Percentiles rank a stretch among this genome's conserved stretches.
Evolutionary conservation across 2,797 vertebrate species (phyloP).

Genomic region (Leptodactylus fallax): DNA sequence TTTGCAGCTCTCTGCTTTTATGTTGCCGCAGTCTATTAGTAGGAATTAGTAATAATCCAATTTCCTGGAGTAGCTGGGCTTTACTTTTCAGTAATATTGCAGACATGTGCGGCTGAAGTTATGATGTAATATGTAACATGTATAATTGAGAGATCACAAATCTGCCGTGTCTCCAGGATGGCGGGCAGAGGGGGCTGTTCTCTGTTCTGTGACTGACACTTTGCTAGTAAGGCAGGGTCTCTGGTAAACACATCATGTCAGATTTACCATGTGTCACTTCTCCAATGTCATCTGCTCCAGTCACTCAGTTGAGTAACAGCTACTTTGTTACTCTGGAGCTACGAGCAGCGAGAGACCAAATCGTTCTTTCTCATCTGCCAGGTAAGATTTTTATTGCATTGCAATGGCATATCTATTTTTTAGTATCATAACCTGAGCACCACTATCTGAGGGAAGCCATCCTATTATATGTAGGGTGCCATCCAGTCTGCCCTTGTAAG

Average conservation of each 20-base stretch:
- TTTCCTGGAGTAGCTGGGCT: not conserved
- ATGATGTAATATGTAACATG: not conserved
- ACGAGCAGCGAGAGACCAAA: slow-evolving; percentile 49
- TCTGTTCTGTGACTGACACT: not conserved
- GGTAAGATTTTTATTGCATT: slow-evolving; percentile 53
- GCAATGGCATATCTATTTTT: not conserved
- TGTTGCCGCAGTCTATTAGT: no score
- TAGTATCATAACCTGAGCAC: no score
- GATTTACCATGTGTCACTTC: slow-evolving; percentile 52
- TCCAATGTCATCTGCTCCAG: slow-evolving; percentile 68
- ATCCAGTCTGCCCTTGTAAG: not conserved
- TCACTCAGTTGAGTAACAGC: slow-evolving; percentile 69
- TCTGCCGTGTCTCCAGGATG: not conserved
- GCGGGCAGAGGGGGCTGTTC: not conserved
- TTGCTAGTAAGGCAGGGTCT: slow-evolving; percentile 22
- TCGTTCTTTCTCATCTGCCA: slow-evolving; percentile 36
- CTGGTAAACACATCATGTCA: slow-evolving; percentile 43
- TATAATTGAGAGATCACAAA: not conserved
- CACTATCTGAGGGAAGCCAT: no score
- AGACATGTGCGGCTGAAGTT: not conserved
- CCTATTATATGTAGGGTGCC: not conserved
- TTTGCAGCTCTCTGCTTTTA: not conserved
- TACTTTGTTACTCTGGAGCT: slow-evolving; percentile 46
- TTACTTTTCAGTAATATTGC: not conserved
- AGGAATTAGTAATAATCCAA: no score